Evolutionary conservation across 2,113 vertebrate species (phyloP).

Genomic region (Crotalus viridis): DNA sequence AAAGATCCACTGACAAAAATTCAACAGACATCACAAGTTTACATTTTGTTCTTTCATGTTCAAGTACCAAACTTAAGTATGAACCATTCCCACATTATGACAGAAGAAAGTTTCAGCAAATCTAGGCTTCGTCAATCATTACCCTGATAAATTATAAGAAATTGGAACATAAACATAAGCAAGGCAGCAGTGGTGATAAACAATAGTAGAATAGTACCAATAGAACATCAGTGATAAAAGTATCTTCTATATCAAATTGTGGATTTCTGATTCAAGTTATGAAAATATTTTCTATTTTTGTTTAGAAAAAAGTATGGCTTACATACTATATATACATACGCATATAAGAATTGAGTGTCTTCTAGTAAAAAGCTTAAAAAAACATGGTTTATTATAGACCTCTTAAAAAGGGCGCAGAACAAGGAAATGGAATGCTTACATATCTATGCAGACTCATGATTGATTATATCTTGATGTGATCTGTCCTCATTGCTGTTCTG

Average conservation of each 20-base stretch:
- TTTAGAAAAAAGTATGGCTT: neutral
- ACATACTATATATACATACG: neutral
- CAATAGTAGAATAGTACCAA: neutral
- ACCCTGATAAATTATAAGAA: neutral
- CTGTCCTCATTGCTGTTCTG: neutral
- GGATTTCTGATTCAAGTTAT: neutral
- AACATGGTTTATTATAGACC: slow-evolving; percentile 68
- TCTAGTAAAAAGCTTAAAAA: slow-evolving; percentile 61
- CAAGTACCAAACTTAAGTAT: neutral
- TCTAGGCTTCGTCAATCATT: neutral
- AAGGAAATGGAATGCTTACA: slow-evolving; percentile 47
- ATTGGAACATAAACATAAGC: neutral
- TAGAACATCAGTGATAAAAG: neutral
- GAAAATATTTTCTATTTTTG: neutral
- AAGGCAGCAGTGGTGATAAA: neutral
- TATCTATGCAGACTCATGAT: slow-evolving; percentile 50
- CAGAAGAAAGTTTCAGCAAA: neutral
- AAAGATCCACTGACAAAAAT: neutral
- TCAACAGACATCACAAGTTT: neutral
- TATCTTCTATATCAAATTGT: neutral
- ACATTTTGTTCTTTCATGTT: neutral
- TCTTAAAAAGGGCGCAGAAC: slow-evolving; percentile 36
- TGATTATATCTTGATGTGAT: neutral
- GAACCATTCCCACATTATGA: neutral
- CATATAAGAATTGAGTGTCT: slow-evolving; percentile 17